Evolutionary conservation across 2,797 vertebrate genomes (phyloP), one percentile per base, ranked within the genome.

Genomic region (Acanthopagrus latus): DNA sequence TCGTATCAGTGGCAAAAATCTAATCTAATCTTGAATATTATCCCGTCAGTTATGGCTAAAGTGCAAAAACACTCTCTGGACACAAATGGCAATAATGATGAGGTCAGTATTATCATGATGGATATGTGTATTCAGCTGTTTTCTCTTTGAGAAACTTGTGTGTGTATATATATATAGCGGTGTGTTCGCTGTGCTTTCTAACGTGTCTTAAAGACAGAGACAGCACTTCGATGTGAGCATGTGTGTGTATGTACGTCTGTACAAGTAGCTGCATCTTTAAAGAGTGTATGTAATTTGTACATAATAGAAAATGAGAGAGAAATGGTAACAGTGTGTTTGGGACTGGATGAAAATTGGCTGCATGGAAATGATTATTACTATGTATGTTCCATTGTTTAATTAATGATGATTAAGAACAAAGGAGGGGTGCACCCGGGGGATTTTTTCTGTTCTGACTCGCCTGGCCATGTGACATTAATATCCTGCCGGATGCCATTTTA

Each of bases 71-170:
- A 70, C 72, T 69, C 56, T 60, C 52, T 70, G 56, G 73, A 85
- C 67, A 52, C 72, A 76, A 82, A 86, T 77, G 85, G 86, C 90
- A 93, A 92, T 86, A 90, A 91, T 54, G 74, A 82, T 43, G 67
- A 72, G 73, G 76, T 83, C 79, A 83, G 60, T 80, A 56, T 70
- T 74, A 64, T 80, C 27, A 73, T 70, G 59, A 44, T 59, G 54
- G 58, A 64, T 63, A 50, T 64, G 20, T 47, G 54, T 38, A 27
- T 68, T 20, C 69, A 65, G 51, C 44, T 25, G 51, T 70, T 88
- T 86, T 84, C 64, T 84, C 58, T 56, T 63, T 74, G 55, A 83
- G 66, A 83, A 82, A 51, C 75, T 3, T 50, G 18, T 88, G 78
- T 62, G 27, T 27, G 27, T 27, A 27, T 27, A 33, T 33, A 47